phyloP scores from a whole-genome alignment of 2,113 vertebrate species.

The Geococcyx californianus region DNA sequence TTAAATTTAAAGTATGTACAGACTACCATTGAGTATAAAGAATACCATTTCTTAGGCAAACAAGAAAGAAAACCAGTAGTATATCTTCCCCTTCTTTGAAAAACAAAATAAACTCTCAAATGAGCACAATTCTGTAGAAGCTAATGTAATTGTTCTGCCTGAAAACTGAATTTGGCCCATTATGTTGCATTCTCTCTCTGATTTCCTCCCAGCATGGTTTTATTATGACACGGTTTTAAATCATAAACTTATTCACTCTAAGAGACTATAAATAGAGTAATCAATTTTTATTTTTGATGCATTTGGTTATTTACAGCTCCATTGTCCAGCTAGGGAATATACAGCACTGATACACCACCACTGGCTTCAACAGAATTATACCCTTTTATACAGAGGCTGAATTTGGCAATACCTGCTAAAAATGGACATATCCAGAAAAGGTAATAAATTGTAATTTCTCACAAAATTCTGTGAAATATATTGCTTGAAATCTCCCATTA shows the following conservation, averaged over 20 bases:
- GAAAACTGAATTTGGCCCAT: conserved; percentile 48
- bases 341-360: conserved; percentile 43
- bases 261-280: conserved; percentile 65
- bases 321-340: conserved; percentile 49
- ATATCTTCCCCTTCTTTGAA: not conserved
- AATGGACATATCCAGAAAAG: conserved; percentile 34
- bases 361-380: conserved; percentile 48
- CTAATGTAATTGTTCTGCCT: conserved; percentile 14
- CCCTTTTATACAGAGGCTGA: conserved; percentile 39
- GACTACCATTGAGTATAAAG: not conserved
- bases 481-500: not conserved
- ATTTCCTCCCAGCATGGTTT: conserved; percentile 33
- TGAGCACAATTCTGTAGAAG: not conserved
- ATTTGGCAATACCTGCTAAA: conserved; percentile 50
- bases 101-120: conserved; percentile 6
- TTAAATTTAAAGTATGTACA: not conserved
- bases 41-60: not conserved
- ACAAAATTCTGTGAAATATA: conserved; percentile 17
- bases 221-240: conserved; percentile 49
- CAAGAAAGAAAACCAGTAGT: not conserved
- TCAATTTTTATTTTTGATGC: conserved; percentile 69
- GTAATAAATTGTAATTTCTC: conserved; percentile 44
- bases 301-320: conserved; percentile 66
- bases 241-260: conserved; percentile 65
- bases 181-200: conserved; percentile 23